Conservation (phyloP, 2,797 vertebrate species). For the Hylomyscus alleni region DNA sequence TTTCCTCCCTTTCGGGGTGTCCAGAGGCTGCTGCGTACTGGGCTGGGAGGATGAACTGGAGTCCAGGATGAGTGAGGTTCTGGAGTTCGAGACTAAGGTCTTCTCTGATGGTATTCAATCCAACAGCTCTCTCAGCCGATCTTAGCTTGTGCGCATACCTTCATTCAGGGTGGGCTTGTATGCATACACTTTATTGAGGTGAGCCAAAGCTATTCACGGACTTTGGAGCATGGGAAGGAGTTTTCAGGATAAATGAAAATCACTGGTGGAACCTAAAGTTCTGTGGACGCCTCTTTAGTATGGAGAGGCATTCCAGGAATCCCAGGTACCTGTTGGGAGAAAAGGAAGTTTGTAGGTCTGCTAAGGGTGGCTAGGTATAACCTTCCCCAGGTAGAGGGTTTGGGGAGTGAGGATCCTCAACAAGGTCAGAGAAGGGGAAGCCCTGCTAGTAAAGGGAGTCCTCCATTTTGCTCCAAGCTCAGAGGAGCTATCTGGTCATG, state of each 20-base stretch:
- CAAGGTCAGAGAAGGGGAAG: too few species aligned
- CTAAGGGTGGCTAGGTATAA: neutral
- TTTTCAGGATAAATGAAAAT: neutral
- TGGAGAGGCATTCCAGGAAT: neutral
- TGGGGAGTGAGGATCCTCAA: neutral
- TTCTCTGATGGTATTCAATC: neutral
- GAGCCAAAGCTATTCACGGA: too few species aligned
- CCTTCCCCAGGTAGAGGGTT: neutral
- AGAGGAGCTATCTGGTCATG: neutral
- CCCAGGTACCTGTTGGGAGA: neutral
- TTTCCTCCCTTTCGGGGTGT: neutral
- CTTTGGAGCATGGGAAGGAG: neutral
- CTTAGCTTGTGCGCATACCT: neutral
- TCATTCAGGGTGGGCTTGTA: neutral
- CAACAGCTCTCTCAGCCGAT: neutral
- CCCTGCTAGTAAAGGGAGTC: too few species aligned
- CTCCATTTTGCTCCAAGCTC: neutral
- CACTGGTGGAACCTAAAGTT: neutral
- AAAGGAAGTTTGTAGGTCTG: neutral
- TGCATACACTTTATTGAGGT: neutral
- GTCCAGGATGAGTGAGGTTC: neutral
- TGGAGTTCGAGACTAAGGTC: neutral
- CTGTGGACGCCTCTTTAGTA: neutral
- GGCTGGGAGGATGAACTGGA: neutral
- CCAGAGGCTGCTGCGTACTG: neutral